Conservation (phyloP, 2,113 vertebrate genomes). For the Hippocampus comes region DNA sequence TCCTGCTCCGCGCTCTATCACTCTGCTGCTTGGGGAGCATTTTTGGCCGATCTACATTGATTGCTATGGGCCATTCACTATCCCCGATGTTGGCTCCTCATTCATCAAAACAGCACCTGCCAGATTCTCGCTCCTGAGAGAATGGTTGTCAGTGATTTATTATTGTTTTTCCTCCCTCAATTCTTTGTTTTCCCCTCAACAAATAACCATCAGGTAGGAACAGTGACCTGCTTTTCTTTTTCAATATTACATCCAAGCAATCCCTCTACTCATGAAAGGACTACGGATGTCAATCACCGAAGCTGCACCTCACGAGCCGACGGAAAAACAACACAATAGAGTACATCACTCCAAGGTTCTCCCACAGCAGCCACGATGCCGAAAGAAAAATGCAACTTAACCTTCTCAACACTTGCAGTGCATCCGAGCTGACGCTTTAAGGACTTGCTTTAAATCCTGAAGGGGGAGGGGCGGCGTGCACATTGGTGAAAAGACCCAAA, state of each 20-base stretch:
- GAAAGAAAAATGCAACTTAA: conserved; percentile 36
- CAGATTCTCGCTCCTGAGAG: conserved; percentile 53
- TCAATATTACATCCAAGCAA: conserved; percentile 20
- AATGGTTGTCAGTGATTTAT: conserved; percentile 28
- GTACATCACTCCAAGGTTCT: conserved; percentile 45
- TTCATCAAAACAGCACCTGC: conserved; percentile 67
- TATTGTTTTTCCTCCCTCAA: neutral
- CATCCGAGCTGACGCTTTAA: conserved; percentile 23
- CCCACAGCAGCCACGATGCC: conserved; percentile 34
- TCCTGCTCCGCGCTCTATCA: conserved; percentile 48
- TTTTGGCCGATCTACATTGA: conserved; percentile 67
- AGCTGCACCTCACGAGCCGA: conserved; percentile 32
- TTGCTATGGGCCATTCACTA: conserved; percentile 58
- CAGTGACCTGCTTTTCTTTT: conserved; percentile 32
- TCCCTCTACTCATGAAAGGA: conserved; percentile 28
- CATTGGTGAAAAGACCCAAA: conserved; percentile 10
- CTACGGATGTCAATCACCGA: conserved; percentile 25
- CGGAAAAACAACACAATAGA: conserved; percentile 33
- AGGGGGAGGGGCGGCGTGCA: neutral
- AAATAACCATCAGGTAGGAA: conserved; percentile 50
- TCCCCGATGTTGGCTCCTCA: conserved; percentile 44
- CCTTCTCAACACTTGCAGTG: conserved; percentile 26
- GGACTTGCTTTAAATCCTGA: conserved; percentile 4
- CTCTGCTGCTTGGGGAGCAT: conserved; percentile 44
- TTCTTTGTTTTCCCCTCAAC: conserved; percentile 43